These are phyloP conservation scores for Micropoecilia bifurca DNA, from an alignment of 2,797 vertebrate genomes.

Conservation along the genomic window DNA sequence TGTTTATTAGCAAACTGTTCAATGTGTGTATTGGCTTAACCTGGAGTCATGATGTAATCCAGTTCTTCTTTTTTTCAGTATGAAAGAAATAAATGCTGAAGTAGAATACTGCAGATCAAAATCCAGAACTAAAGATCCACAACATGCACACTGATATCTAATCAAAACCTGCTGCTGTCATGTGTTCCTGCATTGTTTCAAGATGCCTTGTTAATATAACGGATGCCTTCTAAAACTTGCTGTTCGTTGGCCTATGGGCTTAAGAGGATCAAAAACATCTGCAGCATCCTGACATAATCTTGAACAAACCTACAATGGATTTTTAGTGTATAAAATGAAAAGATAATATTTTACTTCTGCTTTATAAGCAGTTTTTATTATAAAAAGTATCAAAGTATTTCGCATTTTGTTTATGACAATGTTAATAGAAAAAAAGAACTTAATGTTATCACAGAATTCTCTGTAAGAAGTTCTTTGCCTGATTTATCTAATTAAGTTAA, in stretches of 20 bases:
- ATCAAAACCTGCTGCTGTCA: constrained; percentile 4
- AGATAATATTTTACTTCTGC: neutral
- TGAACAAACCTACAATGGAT: neutral
- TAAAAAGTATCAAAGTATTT: neutral
- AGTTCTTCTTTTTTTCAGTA: constrained; percentile 47
- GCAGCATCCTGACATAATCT: neutral
- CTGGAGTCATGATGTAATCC: constrained; percentile 59
- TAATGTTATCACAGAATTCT: neutral
- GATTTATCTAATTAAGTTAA: neutral
- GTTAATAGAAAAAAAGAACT: neutral
- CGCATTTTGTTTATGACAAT: neutral
- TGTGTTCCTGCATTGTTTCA: constrained; percentile 2
- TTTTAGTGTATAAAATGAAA: neutral
- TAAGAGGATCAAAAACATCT: neutral
- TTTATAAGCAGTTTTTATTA: neutral
- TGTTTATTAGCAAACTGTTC: constrained; percentile 62
- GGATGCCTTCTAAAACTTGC: neutral
- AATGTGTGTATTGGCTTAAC: constrained; percentile 65
- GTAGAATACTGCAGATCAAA: constrained; percentile 38
- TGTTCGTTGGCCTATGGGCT: neutral
- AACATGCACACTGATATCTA: neutral
- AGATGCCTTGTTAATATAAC: neutral
- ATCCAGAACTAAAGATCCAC: neutral
- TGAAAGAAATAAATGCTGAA: constrained; percentile 68
- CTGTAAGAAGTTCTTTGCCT: neutral